Evolutionary conservation across 2,113 vertebrate species (phyloP).

Genomic region (Chaetops frenatus): DNA sequence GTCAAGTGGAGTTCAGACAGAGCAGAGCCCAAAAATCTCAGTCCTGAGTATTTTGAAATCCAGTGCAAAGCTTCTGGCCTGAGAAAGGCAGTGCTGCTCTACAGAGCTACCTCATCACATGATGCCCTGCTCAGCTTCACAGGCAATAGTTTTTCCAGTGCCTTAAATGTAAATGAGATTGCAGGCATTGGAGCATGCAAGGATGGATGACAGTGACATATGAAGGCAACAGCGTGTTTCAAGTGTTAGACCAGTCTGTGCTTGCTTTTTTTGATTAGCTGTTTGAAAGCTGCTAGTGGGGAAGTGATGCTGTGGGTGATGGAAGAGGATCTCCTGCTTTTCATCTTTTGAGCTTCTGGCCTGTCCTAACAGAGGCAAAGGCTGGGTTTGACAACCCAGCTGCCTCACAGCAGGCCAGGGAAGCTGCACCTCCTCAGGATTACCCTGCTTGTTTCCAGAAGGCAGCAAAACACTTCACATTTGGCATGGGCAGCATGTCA

Average conservation of each 20-base stretch:
- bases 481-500: not conserved
- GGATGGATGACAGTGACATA: not conserved
- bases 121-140: not conserved
- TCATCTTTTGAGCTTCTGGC: not conserved
- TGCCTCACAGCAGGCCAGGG: not conserved
- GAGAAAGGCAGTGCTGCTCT: not conserved
- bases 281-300: not conserved
- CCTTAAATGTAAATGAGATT: not conserved
- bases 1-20: not conserved
- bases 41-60: not conserved
- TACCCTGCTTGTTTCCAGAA: not conserved
- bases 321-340: not conserved
- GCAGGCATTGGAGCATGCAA: fast-evolving
- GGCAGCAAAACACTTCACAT: not conserved
- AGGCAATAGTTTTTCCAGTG: not conserved
- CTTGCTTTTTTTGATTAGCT: not conserved
- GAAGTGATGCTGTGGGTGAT: not conserved
- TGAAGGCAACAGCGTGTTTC: not conserved
- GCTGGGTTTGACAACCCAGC: not conserved
- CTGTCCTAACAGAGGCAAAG: not conserved
- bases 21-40: not conserved
- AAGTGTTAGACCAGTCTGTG: not conserved
- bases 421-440: not conserved
- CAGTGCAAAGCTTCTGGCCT: not conserved
- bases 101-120: not conserved